Evolutionary conservation across 2,113 vertebrate genomes (phyloP).

Genomic region (Aspidoscelis tigris): DNA sequence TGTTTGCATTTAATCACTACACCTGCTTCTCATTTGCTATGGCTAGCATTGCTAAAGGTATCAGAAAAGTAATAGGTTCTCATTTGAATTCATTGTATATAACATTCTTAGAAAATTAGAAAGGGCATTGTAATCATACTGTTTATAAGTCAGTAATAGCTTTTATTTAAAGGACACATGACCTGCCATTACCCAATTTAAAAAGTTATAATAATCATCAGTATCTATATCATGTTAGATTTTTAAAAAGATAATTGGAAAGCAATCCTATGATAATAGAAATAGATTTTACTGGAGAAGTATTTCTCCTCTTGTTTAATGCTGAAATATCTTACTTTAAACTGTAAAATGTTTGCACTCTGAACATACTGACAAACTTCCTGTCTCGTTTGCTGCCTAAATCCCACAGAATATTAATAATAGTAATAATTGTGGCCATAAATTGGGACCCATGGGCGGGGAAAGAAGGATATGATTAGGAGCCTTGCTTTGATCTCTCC

Average conservation of each 20-base stretch:
- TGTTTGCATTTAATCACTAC: constrained; percentile 16
- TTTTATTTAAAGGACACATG: not conserved
- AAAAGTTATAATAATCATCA: not conserved
- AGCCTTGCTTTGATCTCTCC: too few relatives aligned
- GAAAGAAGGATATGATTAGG: too few relatives aligned
- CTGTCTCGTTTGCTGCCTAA: not conserved
- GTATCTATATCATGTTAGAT: not conserved
- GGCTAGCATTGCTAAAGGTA: not conserved
- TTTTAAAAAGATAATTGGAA: not conserved
- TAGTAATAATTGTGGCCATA: too few relatives aligned
- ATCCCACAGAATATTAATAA: too few relatives aligned
- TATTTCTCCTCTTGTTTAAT: not conserved
- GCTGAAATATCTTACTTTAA: too few relatives aligned
- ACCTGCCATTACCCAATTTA: not conserved
- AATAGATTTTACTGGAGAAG: not conserved
- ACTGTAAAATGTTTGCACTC: too few relatives aligned
- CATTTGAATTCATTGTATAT: not conserved
- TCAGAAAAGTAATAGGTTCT: not conserved
- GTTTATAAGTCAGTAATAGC: not conserved
- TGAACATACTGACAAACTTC: not conserved
- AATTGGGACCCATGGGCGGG: too few relatives aligned
- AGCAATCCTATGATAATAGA: not conserved
- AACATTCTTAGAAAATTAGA: not conserved
- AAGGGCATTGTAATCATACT: not conserved
- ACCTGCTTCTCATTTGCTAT: not conserved